A percentile compares a stretch with the other conserved stretches of the same genome.
phyloP scores from a whole-genome alignment of 2,113 vertebrate genomes.

The Cynoglossus semilaevis region DNA sequence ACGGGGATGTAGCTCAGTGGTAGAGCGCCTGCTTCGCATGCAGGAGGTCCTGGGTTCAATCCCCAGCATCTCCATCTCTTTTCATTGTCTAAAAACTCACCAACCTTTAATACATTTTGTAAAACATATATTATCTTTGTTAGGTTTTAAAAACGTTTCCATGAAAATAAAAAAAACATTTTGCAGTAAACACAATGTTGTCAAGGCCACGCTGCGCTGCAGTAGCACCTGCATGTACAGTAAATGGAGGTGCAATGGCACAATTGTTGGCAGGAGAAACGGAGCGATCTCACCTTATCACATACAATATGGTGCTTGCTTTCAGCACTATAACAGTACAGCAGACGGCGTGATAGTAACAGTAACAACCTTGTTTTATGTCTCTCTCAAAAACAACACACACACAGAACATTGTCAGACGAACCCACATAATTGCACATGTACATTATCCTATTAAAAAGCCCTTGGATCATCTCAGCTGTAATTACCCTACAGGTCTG shows the following conservation, averaged over 20 bases:
- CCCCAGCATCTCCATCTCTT: no score
- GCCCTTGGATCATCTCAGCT: slow-evolving; percentile 16
- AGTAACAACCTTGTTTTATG: no score
- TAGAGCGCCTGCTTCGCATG: slow-evolving; percentile 72
- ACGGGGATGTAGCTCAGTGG: slow-evolving; percentile 73
- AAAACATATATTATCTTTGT: no score
- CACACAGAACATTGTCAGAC: slow-evolving; percentile 11
- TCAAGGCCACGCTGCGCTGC: slow-evolving; percentile 5
- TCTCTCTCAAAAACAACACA: slow-evolving; percentile 3
- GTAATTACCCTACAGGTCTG: slow-evolving; percentile 15
- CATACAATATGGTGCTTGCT: background rate
- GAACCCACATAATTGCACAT: slow-evolving; percentile 1
- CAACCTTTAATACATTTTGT: no score
- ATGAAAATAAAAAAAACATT: no score
- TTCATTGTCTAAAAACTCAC: no score
- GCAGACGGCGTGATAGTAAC: no score
- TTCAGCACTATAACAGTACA: background rate
- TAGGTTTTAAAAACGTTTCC: no score
- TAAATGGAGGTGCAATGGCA: slow-evolving; percentile 22
- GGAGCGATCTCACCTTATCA: background rate
- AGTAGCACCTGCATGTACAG: slow-evolving; percentile 1
- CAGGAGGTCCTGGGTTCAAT: slow-evolving; percentile 57
- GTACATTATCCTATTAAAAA: slow-evolving; percentile 11
- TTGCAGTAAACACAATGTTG: no score
- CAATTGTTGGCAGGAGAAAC: slow-evolving; percentile 16